Percentiles rank a stretch among this genome's conserved stretches.
Evolutionary conservation across 2,888 invertebrate species (phyloP).

Genomic region (Mesorhabditis belari): DNA sequence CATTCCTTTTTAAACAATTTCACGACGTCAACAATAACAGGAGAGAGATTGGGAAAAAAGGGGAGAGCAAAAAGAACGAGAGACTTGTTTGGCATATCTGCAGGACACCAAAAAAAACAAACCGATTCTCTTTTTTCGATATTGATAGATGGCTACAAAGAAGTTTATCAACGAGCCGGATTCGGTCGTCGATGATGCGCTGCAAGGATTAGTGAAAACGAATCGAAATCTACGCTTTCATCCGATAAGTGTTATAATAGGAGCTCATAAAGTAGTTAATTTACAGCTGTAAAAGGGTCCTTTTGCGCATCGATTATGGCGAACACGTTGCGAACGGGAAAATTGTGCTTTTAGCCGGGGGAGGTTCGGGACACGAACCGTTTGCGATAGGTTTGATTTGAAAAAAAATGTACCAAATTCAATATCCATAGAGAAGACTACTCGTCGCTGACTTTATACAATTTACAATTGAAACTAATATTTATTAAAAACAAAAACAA

Average conservation of each 20-base stretch:
- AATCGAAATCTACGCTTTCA: constrained; percentile 18
- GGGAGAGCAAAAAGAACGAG: too few relatives aligned
- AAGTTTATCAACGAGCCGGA: constrained; percentile 39
- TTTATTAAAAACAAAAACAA: too few relatives aligned
- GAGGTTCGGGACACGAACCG: constrained; percentile 80
- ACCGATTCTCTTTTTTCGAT: background rate
- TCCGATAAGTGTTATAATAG: constrained; percentile 10
- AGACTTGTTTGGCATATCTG: too few relatives aligned
- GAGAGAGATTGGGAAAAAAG: too few relatives aligned
- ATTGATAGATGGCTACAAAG: constrained; percentile 17
- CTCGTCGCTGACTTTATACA: too few relatives aligned
- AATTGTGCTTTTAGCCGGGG: constrained; percentile 60
- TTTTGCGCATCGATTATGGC: constrained; percentile 50
- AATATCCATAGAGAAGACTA: too few relatives aligned
- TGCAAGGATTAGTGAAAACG: constrained; percentile 26
- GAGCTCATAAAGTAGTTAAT: too few relatives aligned
- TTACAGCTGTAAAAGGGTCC: constrained; percentile 17
- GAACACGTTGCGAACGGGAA: background rate
- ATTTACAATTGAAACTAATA: too few relatives aligned
- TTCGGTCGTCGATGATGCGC: constrained; percentile 30
- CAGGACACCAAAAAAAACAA: background rate
- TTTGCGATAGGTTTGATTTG: constrained; percentile 52
- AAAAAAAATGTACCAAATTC: constrained; percentile 1
- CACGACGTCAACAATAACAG: too few relatives aligned
- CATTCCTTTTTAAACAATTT: too few relatives aligned